phyloP scores from a whole-genome alignment of 2,797 vertebrate species.

The Macroramphosus scolopax region DNA sequence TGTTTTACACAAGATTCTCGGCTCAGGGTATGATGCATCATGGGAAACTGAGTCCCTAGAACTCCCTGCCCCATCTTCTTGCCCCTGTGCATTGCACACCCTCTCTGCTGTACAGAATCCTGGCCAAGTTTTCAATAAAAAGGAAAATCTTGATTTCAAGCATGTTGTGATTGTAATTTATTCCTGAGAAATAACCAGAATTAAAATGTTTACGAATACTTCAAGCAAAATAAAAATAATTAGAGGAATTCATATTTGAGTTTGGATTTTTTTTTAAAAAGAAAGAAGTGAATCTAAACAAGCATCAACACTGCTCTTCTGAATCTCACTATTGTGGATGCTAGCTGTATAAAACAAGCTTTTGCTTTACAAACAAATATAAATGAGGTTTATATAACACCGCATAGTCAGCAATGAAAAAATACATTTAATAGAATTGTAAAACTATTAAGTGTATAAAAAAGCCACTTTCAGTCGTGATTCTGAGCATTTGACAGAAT shows the following conservation, averaged over 20 bases:
- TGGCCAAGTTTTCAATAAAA: constrained; percentile 84
- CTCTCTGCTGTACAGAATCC: constrained; percentile 79
- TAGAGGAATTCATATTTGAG: too few relatives aligned
- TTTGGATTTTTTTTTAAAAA: background rate
- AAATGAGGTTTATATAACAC: too few relatives aligned
- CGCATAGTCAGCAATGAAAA: too few relatives aligned
- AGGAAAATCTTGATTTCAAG: constrained; percentile 72
- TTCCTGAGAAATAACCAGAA: constrained; percentile 11
- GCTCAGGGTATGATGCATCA: constrained; percentile 70
- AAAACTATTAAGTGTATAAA: too few relatives aligned
- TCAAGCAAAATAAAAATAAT: background rate
- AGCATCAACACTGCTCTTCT: too few relatives aligned
- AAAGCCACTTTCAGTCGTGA: too few relatives aligned
- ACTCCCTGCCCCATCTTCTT: constrained; percentile 48
- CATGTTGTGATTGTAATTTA: constrained; percentile 46
- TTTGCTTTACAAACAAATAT: too few relatives aligned
- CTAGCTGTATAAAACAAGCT: too few relatives aligned
- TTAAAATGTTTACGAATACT: background rate
- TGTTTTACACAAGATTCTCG: constrained; percentile 66
- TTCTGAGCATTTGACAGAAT: too few relatives aligned
- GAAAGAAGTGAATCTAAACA: too few relatives aligned
- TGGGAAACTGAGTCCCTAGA: constrained; percentile 65
- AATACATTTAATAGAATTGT: too few relatives aligned
- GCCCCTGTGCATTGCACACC: constrained; percentile 67
- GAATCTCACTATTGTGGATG: too few relatives aligned